These are phyloP conservation scores for Drosophila flavopinicola DNA, from an alignment of 2,888 invertebrate species.

Conservation along the genomic window DNA sequence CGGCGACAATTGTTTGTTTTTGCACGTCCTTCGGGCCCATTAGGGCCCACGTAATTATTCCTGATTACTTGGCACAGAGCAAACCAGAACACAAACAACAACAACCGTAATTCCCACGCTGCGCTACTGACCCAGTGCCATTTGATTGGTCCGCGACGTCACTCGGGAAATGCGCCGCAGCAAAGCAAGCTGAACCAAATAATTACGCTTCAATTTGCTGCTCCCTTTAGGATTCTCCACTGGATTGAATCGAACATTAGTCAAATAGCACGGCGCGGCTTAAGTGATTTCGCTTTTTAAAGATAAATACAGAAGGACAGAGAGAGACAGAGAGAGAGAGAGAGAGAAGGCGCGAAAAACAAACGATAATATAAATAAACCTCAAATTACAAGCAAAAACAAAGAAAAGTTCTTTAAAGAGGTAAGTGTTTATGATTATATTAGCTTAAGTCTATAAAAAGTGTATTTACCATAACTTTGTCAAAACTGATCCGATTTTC, in stretches of 20 bases:
- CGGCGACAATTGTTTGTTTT: constrained; percentile 53
- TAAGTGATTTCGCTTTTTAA: constrained; percentile 33
- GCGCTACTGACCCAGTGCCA: constrained; percentile 75
- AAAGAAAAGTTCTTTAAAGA: not conserved
- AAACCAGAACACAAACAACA: constrained; percentile 14
- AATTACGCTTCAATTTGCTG: constrained; percentile 77
- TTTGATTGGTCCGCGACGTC: constrained; percentile 61
- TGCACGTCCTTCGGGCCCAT: constrained; percentile 63
- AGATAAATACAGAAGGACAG: too few species aligned
- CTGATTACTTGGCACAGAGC: constrained; percentile 68
- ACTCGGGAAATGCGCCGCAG: constrained; percentile 75
- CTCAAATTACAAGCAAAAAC: not conserved
- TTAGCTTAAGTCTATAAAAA: too few species aligned
- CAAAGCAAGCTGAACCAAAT: constrained; percentile 48
- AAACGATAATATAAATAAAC: too few species aligned
- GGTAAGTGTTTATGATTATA: constrained; percentile 17
- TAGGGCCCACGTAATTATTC: constrained; percentile 74
- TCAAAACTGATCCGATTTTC: too few species aligned
- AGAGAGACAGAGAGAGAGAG: too few species aligned
- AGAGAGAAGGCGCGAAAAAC: constrained; percentile 4
- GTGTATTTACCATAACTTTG: too few species aligned
- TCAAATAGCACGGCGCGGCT: constrained; percentile 27
- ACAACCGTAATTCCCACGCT: constrained; percentile 57
- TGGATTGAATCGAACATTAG: constrained; percentile 61
- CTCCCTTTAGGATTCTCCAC: constrained; percentile 58